Evolutionary conservation across 2,113 vertebrate genomes (phyloP), one percentile per base, ranked within the genome.

Genomic region (Barbus barbus): DNA sequence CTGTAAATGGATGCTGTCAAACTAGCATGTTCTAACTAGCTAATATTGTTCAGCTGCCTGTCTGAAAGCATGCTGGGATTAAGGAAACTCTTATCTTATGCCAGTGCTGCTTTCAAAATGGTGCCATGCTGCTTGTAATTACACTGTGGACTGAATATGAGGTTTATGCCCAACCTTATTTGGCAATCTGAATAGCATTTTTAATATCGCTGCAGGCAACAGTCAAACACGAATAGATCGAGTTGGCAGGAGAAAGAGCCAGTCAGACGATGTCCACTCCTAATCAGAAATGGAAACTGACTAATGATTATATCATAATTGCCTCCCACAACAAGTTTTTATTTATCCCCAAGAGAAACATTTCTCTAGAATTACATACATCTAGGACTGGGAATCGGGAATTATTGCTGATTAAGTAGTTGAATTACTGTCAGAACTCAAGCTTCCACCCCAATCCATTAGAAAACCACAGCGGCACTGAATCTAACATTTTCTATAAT

Each of bases 41-140:
- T 61, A 28, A 79, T 58, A 77, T 77, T 80, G n/a, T 80, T 80
- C 78, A 80, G 58, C 78, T 80, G 56, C 33, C 36, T 61, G 78
- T 80, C 18, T 46, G 60, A 80, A 80, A 80, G 60, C 41, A 46
- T 18, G 36, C 26, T 65, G 36, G 77, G 58, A 79, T 63, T 44
- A 79, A 58, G 16, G 3, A 65, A 65, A 48, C 78, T 80, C 78
- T 46, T 65, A 65, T 65, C 38, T 46, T 44, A 18, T 4, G 5
- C 38, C 38, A 79, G 56, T 7, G 38, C 56, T 18, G 53, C 41
- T 80, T 80, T 80, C 60, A 44, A 28, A 80, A 80, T 67, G 16
- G 26, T 61, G 9, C 33, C 76, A 78, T 18, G 76, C 53, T 80
- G 78, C 78, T 80, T 28, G 36, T 80, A 48, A 80, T 80, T 80